Conservation (phyloP, 1,140 invertebrate species). For the Varroa destructor region DNA sequence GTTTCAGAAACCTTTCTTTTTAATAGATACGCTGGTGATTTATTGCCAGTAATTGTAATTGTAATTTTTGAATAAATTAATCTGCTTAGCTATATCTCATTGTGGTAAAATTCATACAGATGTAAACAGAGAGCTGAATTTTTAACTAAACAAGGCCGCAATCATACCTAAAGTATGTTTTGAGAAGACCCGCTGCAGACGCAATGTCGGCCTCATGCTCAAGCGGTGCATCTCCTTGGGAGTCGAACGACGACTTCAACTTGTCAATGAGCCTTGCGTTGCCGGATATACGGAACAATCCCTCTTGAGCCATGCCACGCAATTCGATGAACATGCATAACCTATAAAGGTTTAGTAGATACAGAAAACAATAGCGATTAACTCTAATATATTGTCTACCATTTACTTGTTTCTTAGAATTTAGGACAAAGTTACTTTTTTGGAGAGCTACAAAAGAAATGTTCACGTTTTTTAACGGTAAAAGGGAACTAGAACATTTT, state of each 20-base stretch:
- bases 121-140: too few species aligned
- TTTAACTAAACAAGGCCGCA: not conserved
- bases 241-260: conserved; percentile 38
- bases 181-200: conserved; percentile 40
- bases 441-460: not conserved
- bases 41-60: not conserved
- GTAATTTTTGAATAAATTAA: too few species aligned
- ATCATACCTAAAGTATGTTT: conserved; percentile 37
- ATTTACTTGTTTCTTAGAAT: not conserved
- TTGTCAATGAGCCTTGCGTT: conserved; percentile 40
- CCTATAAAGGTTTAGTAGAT: not conserved
- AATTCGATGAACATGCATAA: conserved; percentile 25
- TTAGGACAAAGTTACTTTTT: not conserved
- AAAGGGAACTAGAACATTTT: too few species aligned
- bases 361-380: not conserved
- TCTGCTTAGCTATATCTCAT: too few species aligned
- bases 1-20: too few species aligned
- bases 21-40: not conserved
- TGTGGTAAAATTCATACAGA: too few species aligned
- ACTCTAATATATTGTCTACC: not conserved
- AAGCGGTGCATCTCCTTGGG: conserved; percentile 39
- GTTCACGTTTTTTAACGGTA: not conserved
- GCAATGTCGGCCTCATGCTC: conserved; percentile 39
- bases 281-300: conserved; percentile 41
- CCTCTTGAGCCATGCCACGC: conserved; percentile 37